phyloP scores from a whole-genome alignment of 2,888 invertebrate genomes.

The Lochmaea capreae region DNA sequence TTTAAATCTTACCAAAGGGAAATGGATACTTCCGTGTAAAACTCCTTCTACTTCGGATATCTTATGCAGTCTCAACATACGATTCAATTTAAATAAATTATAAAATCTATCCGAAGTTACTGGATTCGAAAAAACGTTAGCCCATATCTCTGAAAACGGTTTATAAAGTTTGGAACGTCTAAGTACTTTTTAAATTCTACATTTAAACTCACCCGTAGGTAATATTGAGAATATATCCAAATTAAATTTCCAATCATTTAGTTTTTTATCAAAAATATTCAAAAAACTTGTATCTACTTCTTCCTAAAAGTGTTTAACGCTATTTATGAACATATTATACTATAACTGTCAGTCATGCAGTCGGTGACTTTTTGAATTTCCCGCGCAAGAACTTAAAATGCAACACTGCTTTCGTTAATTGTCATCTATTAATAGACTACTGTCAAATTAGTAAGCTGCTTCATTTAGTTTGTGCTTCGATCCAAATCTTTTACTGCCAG shows the following conservation, averaged over 20 bases:
- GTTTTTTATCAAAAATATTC: conserved; percentile 64
- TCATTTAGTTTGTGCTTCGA: too few species aligned
- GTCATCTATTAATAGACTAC: too few species aligned
- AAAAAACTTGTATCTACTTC: conserved; percentile 61
- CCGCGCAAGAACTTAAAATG: too few species aligned
- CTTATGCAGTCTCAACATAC: conserved; percentile 69
- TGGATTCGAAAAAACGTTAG: conserved; percentile 29
- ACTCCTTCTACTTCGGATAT: conserved; percentile 66
- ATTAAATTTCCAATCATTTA: conserved; percentile 68
- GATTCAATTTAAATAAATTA: conserved; percentile 68
- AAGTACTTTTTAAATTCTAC: not conserved
- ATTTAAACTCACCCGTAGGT: conserved; percentile 34
- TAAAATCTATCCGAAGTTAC: conserved; percentile 60
- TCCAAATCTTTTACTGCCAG: too few species aligned
- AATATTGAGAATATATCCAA: conserved; percentile 62
- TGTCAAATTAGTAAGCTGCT: too few species aligned
- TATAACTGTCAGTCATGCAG: too few species aligned
- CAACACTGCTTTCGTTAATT: too few species aligned
- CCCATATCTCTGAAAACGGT: conserved; percentile 19
- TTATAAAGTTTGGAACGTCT: not conserved
- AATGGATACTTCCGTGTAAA: conserved; percentile 63
- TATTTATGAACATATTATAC: not conserved
- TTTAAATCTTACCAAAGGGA: conserved; percentile 6
- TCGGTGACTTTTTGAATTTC: too few species aligned
- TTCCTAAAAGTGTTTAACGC: conserved; percentile 60